phyloP scores from a whole-genome alignment of 2,888 invertebrate species.

The Sarcophaga variegata region DNA sequence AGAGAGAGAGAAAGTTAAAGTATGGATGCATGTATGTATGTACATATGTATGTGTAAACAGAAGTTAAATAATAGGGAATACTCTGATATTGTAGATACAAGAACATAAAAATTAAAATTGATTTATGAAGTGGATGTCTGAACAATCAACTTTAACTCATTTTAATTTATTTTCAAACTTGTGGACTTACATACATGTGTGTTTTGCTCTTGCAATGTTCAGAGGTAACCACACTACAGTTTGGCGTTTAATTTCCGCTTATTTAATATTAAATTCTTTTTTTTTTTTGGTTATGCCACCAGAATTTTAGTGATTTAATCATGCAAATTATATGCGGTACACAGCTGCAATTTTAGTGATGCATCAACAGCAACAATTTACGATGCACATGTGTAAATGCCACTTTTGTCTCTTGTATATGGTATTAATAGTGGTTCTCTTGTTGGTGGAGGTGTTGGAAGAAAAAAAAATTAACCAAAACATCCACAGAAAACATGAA shows the following conservation, averaged over 20 bases:
- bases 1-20: background rate
- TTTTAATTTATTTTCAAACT: background rate
- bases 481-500: slow-evolving; percentile 1
- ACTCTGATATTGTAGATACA: background rate
- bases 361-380: background rate
- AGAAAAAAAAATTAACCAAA: background rate
- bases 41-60: background rate
- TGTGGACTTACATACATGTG: background rate
- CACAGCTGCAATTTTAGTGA: slow-evolving; percentile 1
- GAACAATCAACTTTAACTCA: slow-evolving; percentile 13
- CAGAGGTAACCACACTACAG: background rate
- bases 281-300: background rate
- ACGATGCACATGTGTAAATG: slow-evolving; percentile 4
- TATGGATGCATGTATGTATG: background rate
- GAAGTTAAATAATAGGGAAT: background rate
- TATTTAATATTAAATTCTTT: slow-evolving; percentile 28
- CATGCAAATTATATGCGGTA: slow-evolving; percentile 34
- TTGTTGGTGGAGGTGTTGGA: background rate
- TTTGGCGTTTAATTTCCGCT: background rate
- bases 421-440: background rate
- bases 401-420: background rate
- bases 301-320: slow-evolving; percentile 39
- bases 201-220: background rate
- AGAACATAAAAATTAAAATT: slow-evolving; percentile 37
- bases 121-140: slow-evolving; percentile 56